These are phyloP conservation scores for Lepeophtheirus salmonis DNA, from an alignment of 1,140 invertebrate species.

Conservation along the genomic window DNA sequence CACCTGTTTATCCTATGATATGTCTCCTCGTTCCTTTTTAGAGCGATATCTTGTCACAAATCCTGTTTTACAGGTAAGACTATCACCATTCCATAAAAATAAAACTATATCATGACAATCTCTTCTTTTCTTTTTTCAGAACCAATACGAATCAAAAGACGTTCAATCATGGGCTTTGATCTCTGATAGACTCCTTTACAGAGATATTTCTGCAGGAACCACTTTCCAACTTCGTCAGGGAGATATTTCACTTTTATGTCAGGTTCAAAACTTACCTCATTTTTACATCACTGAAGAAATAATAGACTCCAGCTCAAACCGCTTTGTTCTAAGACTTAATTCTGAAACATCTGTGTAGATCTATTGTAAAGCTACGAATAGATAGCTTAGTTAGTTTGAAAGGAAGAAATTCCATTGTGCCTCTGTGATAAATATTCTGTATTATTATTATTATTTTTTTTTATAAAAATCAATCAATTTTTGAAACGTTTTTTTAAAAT, in stretches of 20 bases:
- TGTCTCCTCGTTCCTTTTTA: conserved; percentile 77
- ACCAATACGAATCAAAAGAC: conserved; percentile 38
- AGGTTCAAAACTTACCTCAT: conserved; percentile 62
- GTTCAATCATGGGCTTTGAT: conserved; percentile 80
- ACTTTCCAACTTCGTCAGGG: conserved; percentile 78
- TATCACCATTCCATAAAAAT: too few species aligned
- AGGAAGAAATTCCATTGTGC: background rate
- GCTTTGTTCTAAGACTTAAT: conserved; percentile 79
- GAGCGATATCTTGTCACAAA: conserved; percentile 62
- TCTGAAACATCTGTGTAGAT: conserved; percentile 84
- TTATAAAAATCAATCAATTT: background rate
- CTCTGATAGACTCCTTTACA: conserved; percentile 66
- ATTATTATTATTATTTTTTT: background rate
- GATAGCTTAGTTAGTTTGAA: background rate
- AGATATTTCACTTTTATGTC: conserved; percentile 74
- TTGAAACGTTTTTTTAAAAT: background rate
- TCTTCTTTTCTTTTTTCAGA: conserved; percentile 30
- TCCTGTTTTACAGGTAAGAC: conserved; percentile 44
- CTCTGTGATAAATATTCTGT: background rate
- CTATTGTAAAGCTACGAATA: background rate
- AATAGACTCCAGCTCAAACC: conserved; percentile 82
- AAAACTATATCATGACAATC: background rate
- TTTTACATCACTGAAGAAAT: conserved; percentile 86
- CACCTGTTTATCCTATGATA: conserved; percentile 69
- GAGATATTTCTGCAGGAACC: conserved; percentile 51